Conservation (phyloP, 2,797 vertebrate species). For the Thaleichthys pacificus region DNA sequence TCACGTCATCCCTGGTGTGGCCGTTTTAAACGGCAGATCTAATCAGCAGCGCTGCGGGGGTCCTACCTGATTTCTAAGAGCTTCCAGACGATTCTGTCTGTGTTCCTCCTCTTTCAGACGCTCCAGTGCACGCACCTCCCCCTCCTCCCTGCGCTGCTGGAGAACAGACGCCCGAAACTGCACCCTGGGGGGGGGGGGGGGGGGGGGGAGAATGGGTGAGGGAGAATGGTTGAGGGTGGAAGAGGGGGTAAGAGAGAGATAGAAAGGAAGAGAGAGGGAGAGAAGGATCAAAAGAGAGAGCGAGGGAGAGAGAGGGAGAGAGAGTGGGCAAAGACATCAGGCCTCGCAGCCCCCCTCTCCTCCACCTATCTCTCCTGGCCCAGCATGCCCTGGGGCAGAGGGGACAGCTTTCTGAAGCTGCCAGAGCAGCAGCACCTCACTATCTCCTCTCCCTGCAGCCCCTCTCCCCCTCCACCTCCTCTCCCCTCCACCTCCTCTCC, state of each 20-base stretch:
- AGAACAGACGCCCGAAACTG: slow-evolving; percentile 77
- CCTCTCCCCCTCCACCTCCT: no score
- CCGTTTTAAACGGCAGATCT: slow-evolving; percentile 34
- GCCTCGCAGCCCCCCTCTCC: slow-evolving; percentile 25
- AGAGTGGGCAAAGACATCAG: slow-evolving; percentile 15
- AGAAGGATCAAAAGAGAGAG: slow-evolving; percentile 31
- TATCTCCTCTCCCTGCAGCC: not conserved
- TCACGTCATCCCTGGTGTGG: slow-evolving; percentile 17
- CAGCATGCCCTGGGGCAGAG: slow-evolving; percentile 44
- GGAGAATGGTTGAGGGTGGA: not conserved
- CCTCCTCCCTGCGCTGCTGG: slow-evolving; percentile 70
- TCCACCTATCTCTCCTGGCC: slow-evolving; percentile 51
- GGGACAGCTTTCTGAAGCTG: slow-evolving; percentile 44
- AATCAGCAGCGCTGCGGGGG: slow-evolving; percentile 33
- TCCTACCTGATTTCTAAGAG: slow-evolving; percentile 85
- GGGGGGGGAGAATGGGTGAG: slow-evolving; percentile 21
- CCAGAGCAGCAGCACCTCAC: slow-evolving; percentile 38
- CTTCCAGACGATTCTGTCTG: slow-evolving; percentile 74
- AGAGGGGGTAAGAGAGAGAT: not conserved
- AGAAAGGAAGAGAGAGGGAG: slow-evolving; percentile 8
- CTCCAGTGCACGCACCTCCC: slow-evolving; percentile 64
- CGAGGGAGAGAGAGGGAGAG: not conserved
- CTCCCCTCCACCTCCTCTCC: not conserved
- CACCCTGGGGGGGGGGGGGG: slow-evolving; percentile 72
- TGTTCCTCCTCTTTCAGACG: slow-evolving; percentile 70